Conservation (phyloP, 1,140 invertebrate genomes). For the Pseudoatta argentina region DNA sequence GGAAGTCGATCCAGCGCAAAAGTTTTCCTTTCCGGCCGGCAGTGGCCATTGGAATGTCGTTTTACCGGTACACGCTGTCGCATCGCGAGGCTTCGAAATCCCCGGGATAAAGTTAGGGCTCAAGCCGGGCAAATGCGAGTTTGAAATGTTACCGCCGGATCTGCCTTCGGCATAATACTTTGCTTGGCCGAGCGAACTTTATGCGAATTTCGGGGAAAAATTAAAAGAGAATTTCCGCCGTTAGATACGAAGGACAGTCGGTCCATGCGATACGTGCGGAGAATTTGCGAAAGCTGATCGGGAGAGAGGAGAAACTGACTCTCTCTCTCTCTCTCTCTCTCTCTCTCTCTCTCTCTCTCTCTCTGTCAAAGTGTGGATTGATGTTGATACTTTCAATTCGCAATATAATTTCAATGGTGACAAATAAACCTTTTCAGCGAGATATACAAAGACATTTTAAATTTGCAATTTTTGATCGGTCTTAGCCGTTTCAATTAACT, state of each 20-base stretch:
- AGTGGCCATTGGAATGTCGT: slow-evolving; percentile 73
- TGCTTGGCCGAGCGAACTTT: slow-evolving; percentile 76
- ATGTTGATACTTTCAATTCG: neutral
- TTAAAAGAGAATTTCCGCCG: slow-evolving; percentile 75
- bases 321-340: slow-evolving; percentile 59
- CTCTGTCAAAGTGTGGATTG: slow-evolving; percentile 50
- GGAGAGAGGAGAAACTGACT: neutral
- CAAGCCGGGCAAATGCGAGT: slow-evolving; percentile 77
- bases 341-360: slow-evolving; percentile 61
- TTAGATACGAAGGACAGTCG: slow-evolving; percentile 16
- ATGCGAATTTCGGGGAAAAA: slow-evolving; percentile 83
- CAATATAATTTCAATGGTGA: neutral
- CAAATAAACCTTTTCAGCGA: neutral
- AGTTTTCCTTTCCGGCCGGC: slow-evolving; percentile 70
- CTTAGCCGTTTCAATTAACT: slow-evolving; percentile 80
- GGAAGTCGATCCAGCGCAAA: slow-evolving; percentile 37
- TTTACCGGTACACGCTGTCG: slow-evolving; percentile 76
- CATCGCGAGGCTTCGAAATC: slow-evolving; percentile 74
- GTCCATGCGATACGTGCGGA: slow-evolving; percentile 64
- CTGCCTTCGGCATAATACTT: slow-evolving; percentile 67
- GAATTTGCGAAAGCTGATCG: slow-evolving; percentile 57
- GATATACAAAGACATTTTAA: slow-evolving; percentile 32
- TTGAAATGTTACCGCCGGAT: slow-evolving; percentile 75
- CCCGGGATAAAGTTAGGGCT: slow-evolving; percentile 74
- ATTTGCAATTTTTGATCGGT: slow-evolving; percentile 55